Base-by-base conservation (phyloP, 1,140 invertebrate species). In the Chironomus tepperi region DNA sequence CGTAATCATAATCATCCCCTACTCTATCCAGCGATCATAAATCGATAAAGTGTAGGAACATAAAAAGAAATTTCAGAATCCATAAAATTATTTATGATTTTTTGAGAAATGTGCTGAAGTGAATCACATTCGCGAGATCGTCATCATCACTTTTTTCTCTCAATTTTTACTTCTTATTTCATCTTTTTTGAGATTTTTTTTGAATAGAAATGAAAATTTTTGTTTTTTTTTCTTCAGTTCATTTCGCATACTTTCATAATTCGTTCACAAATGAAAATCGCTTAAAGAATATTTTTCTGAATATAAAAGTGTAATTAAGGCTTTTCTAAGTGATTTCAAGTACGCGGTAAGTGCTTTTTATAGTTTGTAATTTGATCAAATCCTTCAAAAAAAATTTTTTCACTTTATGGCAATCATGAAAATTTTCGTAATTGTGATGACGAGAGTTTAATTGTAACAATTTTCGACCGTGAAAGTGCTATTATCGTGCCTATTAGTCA, bases 171-270 rank as follows among this genome's bases (percentile, higher is more conserved):
- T 57, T 15, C 47, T 10, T 15, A n/a, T 15, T 5, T 57, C 1
- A n/a, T 34, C 5, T 34, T 34, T 34, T 34, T 57, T n/a, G 47
- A 57, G n/a, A 57, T 57, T 12, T 57, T n/a, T 57, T 70, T 70
- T 9, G 16, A 21, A 57, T 3, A 70, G 65, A 70, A 70, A 70
- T 5, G 47, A 57, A 57, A 57, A 57, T 57, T 57, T n/a, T 57
- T 57, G n/a, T 70, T 70, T 70, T 57, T 57, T n/a, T 57, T 57
- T 70, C 18, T 70, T 70, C 65, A 70, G 65, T 70, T 70, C 65
- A 70, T 70, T 70, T 70, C 65, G 65, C 65, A 70, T 70, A 70
- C 65, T 70, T 70, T 70, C 19, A 70, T 70, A 70, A 70, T 70
- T 70, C 65, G 65, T 18, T 70, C 65, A 70, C 18, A 57, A n/a